A percentile compares a stretch with the other conserved stretches of the same genome.
Evolutionary conservation across 2,888 invertebrate genomes (phyloP).

Genomic region (Piscicola geometra): DNA sequence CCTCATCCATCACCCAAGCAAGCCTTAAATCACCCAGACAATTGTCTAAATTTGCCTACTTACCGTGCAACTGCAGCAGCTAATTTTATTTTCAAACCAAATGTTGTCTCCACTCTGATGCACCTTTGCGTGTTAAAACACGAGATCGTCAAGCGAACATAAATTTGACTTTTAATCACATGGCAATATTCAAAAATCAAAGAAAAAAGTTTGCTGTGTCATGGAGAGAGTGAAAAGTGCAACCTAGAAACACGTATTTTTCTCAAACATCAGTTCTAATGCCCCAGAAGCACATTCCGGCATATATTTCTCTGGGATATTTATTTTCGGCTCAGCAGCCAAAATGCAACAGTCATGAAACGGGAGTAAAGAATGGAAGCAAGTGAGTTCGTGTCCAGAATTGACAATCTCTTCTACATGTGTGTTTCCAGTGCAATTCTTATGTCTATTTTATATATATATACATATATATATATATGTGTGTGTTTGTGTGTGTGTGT

Average conservation of each 20-base stretch:
- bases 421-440: background rate
- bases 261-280: no score
- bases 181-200: no score
- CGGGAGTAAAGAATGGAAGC: background rate
- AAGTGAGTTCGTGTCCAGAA: slow-evolving; percentile 4
- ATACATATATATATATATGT: slow-evolving; percentile 6
- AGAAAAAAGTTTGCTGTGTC: no score
- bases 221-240: no score
- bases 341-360: slow-evolving; percentile 8
- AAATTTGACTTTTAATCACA: no score
- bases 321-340: background rate
- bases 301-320: background rate
- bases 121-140: no score
- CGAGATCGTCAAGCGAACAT: no score
- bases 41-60: no score
- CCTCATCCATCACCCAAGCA: background rate
- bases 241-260: no score
- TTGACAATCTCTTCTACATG: background rate
- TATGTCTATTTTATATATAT: background rate
- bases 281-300: background rate
- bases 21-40: background rate
- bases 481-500: slow-evolving; percentile 12
- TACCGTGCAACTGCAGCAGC: no score
- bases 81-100: no score
- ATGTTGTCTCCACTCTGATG: no score